phyloP scores from a whole-genome alignment of 2,797 vertebrate genomes.

The Coendou prehensilis region DNA sequence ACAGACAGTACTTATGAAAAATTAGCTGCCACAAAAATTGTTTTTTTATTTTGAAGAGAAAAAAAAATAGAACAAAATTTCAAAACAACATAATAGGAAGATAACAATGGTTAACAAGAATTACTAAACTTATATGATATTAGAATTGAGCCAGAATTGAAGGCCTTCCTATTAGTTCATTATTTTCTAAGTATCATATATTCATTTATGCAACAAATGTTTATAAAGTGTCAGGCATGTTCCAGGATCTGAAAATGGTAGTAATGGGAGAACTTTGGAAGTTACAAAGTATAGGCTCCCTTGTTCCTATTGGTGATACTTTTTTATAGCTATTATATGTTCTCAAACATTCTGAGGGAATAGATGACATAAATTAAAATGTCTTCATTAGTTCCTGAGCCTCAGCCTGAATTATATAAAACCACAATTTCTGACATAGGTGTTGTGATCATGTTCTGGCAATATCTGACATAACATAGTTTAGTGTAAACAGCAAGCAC shows the following conservation, averaged over 20 bases:
- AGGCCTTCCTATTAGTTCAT: background rate
- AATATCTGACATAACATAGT: background rate
- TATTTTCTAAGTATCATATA: background rate
- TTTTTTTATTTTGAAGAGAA: too few relatives aligned
- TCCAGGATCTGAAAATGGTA: background rate
- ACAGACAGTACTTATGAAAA: background rate
- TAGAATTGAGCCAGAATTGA: background rate
- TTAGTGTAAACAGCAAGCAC: rapidly evolving
- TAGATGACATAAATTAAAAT: background rate
- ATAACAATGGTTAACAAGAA: too few relatives aligned
- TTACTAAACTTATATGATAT: background rate
- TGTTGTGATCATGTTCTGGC: background rate
- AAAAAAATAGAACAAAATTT: too few relatives aligned
- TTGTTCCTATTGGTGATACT: background rate
- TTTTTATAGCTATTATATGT: background rate
- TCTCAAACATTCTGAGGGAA: background rate
- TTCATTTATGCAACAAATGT: background rate
- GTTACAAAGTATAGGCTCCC: background rate
- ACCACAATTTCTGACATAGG: background rate
- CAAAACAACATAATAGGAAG: too few relatives aligned
- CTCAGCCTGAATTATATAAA: background rate
- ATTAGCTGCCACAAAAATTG: background rate
- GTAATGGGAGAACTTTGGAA: background rate
- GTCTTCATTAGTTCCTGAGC: background rate
- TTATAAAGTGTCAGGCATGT: background rate